Evolutionary conservation across 1,140 invertebrate genomes (phyloP), one percentile per base, ranked within the genome.

Genomic region (Nasonia longicornis): DNA sequence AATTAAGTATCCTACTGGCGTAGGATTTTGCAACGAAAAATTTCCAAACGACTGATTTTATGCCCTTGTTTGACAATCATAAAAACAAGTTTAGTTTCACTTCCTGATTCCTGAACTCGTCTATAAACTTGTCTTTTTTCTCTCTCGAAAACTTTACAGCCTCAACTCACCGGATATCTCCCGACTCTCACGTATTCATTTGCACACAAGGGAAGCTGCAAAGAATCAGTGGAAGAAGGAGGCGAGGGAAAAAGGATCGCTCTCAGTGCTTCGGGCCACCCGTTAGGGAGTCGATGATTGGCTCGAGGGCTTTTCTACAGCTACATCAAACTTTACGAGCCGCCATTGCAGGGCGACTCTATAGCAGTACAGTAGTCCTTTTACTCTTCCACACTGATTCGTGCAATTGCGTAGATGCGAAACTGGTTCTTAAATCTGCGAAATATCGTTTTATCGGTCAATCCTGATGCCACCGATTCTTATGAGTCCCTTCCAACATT

Each of bases 221-320:
- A 48, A 73, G 38, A 73, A 29, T 14, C 31, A 42, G 16, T 38
- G n/a, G 38, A n/a, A 72, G n/a, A n/a, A 72, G 45, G 48, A 45
- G 58, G 64, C 58, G 63, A 81, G 35, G 71, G 31, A 71, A 76
- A 71, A 77, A 71, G 67, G 75, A 76, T 81, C 79, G 42, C 52
- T 66, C 69, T 63, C 31, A 29, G 26, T 35, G 48, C 45, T 63
- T 71, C 20, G 70, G 80, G 38, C 69, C 35, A 67, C 76, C 81
- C 75, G 81, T 82, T 82, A 82, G 67, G 73, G 66, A 82, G 52
- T 70, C 77, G 73, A 82, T 82, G 77, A 82, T 82, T 79, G 81
- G 81, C 73, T 82, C 81, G 73, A 82, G 81, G 81, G 81, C 77
- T 79, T 82, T 75, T 79, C 77, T 82, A 75, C 77, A 74, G 77